A percentile compares a stretch with the other conserved stretches of the same genome.
phyloP scores from a whole-genome alignment of 2,888 invertebrate species.

The Drosophila cognata region DNA sequence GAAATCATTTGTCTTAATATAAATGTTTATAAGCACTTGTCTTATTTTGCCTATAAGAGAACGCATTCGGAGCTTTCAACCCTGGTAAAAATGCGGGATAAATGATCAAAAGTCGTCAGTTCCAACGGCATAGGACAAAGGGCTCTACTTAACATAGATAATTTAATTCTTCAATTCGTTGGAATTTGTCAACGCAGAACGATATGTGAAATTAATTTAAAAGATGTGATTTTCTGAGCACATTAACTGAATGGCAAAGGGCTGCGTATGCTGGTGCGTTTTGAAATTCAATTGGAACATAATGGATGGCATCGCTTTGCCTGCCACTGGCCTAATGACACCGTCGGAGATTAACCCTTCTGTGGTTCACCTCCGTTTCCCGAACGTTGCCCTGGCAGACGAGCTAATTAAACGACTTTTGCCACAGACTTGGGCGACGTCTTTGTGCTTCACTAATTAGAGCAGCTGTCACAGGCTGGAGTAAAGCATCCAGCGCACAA shows the following conservation, averaged over 20 bases:
- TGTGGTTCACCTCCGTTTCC: slow-evolving; percentile 63
- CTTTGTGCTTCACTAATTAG: slow-evolving; percentile 66
- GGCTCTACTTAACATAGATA: slow-evolving; percentile 19
- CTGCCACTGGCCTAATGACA: slow-evolving; percentile 29
- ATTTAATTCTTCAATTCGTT: slow-evolving; percentile 46
- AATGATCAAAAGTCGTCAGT: neutral
- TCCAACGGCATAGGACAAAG: slow-evolving; percentile 17
- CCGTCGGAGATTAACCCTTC: slow-evolving; percentile 66
- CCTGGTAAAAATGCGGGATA: neutral
- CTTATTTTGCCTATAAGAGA: neutral
- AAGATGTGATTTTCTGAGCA: slow-evolving; percentile 47
- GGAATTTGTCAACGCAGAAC: slow-evolving; percentile 23
- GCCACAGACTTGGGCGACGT: slow-evolving; percentile 40
- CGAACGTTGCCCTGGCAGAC: slow-evolving; percentile 22
- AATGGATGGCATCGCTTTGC: slow-evolving; percentile 53
- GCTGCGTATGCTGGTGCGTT: slow-evolving; percentile 20
- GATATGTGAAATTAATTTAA: slow-evolving; percentile 67
- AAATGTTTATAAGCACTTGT: neutral
- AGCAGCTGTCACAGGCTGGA: slow-evolving; percentile 66
- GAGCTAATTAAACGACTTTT: slow-evolving; percentile 72
- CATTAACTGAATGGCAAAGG: slow-evolving; percentile 18
- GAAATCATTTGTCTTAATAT: neutral
- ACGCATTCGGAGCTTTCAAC: neutral
- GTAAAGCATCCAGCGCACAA: slow-evolving; percentile 51
- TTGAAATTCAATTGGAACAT: slow-evolving; percentile 60